phyloP scores from a whole-genome alignment of 2,113 vertebrate genomes.

The Chaetorhynchus papuensis region DNA sequence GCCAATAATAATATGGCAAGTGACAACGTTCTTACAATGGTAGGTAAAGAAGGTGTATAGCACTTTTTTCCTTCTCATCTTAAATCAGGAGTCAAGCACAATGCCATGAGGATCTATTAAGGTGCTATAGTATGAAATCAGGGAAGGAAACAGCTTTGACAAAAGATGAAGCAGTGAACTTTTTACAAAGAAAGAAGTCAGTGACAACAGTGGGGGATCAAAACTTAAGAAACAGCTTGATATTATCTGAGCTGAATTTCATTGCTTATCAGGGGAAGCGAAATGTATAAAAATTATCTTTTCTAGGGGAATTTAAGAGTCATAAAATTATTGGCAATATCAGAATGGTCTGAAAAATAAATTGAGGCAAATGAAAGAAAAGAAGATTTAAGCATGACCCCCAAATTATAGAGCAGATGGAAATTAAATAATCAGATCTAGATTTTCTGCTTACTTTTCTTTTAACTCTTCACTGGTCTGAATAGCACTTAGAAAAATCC shows the following conservation, averaged over 20 bases:
- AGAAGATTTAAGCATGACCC: not conserved
- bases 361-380: not conserved
- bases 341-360: not conserved
- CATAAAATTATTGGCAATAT: not conserved
- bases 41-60: not conserved
- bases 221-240: not conserved
- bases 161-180: not conserved
- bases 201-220: not conserved
- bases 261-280: not conserved
- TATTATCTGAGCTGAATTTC: not conserved
- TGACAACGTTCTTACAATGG: not conserved
- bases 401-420: not conserved
- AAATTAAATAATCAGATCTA: not conserved
- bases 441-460: not conserved
- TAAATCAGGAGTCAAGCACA: not conserved
- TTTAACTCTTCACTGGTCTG: not conserved
- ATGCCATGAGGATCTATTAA: not conserved
- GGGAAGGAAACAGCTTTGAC: not conserved
- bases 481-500: not conserved
- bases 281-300: not conserved
- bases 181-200: not conserved
- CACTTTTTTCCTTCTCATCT: not conserved
- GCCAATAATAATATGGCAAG: not conserved
- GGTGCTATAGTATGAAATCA: not conserved
- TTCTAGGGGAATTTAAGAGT: not conserved